Conservation (phyloP, 2,888 invertebrate genomes). For the Onchidella celtica region DNA sequence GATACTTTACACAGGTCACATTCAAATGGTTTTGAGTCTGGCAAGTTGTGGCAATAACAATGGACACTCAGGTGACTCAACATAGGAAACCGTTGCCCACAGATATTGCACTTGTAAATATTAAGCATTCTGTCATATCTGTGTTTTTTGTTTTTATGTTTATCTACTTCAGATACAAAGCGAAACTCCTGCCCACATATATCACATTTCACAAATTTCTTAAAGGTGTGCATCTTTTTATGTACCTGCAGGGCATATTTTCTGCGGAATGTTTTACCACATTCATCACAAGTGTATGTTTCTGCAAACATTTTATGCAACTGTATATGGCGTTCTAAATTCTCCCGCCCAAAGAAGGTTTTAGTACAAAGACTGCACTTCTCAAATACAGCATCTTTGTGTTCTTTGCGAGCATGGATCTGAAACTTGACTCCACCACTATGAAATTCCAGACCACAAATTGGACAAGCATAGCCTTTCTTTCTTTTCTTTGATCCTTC, state of each 20-base stretch:
- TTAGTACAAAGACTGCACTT: conserved; percentile 48
- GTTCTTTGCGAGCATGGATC: conserved; percentile 41
- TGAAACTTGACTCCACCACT: conserved; percentile 50
- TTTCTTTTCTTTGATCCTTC: not conserved
- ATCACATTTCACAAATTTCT: conserved; percentile 54
- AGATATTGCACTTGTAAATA: conserved; percentile 52
- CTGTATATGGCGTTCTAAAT: conserved; percentile 41
- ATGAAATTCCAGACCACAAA: conserved; percentile 47
- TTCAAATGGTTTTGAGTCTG: conserved; percentile 52
- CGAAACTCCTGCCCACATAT: conserved; percentile 56
- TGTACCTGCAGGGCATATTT: conserved; percentile 53
- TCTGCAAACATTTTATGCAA: conserved; percentile 47
- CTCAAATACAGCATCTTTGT: conserved; percentile 49
- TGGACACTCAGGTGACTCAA: conserved; percentile 53
- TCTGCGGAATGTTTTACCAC: conserved; percentile 51
- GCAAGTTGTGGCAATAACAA: conserved; percentile 47
- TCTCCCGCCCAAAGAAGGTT: conserved; percentile 46
- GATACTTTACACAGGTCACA: conserved; percentile 48
- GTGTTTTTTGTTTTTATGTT: conserved; percentile 52
- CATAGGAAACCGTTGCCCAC: conserved; percentile 50
- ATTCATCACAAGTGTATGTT: conserved; percentile 52
- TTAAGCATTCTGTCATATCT: conserved; percentile 49
- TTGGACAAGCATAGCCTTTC: conserved; percentile 47
- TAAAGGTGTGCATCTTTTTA: conserved; percentile 53
- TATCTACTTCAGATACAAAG: conserved; percentile 54